These are phyloP conservation scores for Marronus borbonicus DNA, from an alignment of 2,888 invertebrate species.

Conservation along the genomic window DNA sequence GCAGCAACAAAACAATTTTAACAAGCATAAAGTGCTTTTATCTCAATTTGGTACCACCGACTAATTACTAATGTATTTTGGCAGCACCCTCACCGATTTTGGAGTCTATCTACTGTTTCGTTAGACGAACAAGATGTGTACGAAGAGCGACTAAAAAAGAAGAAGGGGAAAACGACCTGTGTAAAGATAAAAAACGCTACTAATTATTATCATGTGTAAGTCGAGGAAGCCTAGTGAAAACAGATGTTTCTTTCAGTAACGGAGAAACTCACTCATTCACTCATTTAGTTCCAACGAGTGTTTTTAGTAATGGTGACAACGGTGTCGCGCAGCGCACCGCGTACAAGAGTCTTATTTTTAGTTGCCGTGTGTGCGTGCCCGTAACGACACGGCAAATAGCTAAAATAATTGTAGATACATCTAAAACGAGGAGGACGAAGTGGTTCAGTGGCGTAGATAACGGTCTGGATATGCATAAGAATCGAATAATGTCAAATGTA, in stretches of 20 bases:
- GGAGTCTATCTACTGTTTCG: neutral
- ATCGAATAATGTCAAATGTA: too few relatives aligned
- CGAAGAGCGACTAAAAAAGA: neutral
- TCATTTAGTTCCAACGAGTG: conserved; percentile 45
- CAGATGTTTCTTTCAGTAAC: conserved; percentile 51
- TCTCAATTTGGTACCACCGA: conserved; percentile 26
- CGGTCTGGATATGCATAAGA: too few relatives aligned
- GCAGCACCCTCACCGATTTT: neutral
- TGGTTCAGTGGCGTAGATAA: conserved; percentile 15
- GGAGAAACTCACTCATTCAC: conserved; percentile 44
- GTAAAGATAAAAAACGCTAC: conserved; percentile 43
- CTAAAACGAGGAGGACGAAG: conserved; percentile 16
- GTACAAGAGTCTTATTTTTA: conserved; percentile 54
- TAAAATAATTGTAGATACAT: conserved; percentile 63
- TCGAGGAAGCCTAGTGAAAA: conserved; percentile 50
- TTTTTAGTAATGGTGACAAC: conserved; percentile 44
- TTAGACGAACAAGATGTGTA: neutral
- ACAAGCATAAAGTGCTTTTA: conserved; percentile 32
- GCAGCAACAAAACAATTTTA: conserved; percentile 32
- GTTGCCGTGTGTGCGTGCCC: conserved; percentile 47
- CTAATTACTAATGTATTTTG: conserved; percentile 45
- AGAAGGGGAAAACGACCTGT: conserved; percentile 7
- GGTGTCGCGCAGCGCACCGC: conserved; percentile 35
- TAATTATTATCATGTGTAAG: conserved; percentile 53
- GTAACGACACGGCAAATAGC: conserved; percentile 59